Conservation (phyloP, 2,888 invertebrate genomes). For the Macaria notata region DNA sequence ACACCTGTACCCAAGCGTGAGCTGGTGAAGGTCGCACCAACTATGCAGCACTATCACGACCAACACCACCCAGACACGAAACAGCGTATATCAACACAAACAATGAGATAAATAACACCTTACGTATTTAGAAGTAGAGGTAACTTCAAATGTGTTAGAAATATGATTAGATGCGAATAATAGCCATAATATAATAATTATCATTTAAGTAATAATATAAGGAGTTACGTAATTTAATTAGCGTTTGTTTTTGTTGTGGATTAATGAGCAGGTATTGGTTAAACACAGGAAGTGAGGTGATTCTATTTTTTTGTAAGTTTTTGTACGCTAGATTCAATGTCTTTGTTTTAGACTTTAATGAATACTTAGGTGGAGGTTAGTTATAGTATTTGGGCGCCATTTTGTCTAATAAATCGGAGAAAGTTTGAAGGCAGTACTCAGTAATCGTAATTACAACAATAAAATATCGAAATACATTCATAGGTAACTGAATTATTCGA, state of each 20-base stretch:
- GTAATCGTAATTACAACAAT: too few species aligned
- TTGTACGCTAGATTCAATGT: background rate
- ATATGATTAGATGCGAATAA: conserved; percentile 5
- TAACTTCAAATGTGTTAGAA: background rate
- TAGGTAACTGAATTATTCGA: too few species aligned
- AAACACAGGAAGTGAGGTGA: conserved; percentile 11
- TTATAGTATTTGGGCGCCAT: too few species aligned
- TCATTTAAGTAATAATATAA: conserved; percentile 42
- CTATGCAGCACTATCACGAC: conserved; percentile 74
- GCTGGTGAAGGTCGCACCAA: conserved; percentile 65
- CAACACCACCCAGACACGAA: conserved; percentile 34
- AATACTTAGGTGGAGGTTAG: too few species aligned
- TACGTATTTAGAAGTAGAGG: conserved; percentile 2
- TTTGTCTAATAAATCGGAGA: too few species aligned
- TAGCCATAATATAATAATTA: conserved; percentile 21
- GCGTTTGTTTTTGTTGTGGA: conserved; percentile 28
- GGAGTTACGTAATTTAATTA: conserved; percentile 45
- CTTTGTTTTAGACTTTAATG: background rate
- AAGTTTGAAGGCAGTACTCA: too few species aligned
- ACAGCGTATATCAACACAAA: conserved; percentile 32
- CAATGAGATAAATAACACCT: conserved; percentile 19
- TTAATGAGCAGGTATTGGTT: conserved; percentile 24
- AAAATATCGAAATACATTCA: too few species aligned
- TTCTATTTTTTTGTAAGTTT: conserved; percentile 2
- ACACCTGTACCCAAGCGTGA: conserved; percentile 60